phyloP scores from a whole-genome alignment of 2,113 vertebrate genomes.

The Lepus europaeus region DNA sequence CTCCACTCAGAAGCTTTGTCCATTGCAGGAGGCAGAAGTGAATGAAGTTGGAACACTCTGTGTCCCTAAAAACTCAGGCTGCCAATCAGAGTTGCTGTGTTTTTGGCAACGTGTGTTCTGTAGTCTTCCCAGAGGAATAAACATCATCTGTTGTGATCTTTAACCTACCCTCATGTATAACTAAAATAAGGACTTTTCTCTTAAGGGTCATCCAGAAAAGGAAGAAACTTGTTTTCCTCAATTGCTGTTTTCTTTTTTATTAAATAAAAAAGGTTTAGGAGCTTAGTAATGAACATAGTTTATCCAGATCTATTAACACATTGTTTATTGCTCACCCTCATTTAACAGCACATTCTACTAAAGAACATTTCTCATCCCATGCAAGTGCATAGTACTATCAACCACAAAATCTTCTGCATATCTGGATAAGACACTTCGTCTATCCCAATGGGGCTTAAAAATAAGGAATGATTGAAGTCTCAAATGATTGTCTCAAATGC shows the following conservation, averaged over 20 bases:
- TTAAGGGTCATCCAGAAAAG: not conserved
- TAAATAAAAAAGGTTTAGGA: not conserved
- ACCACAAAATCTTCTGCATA: not conserved
- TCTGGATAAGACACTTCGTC: not conserved
- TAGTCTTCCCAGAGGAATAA: not conserved
- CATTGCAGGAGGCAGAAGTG: not conserved
- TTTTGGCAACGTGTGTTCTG: not conserved
- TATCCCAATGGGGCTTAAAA: accelerated
- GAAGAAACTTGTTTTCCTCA: not conserved
- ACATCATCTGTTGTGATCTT: not conserved
- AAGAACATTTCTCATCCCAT: not conserved
- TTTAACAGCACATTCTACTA: not conserved
- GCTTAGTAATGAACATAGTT: not conserved
- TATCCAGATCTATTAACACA: not conserved
- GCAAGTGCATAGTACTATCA: not conserved
- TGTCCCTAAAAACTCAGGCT: not conserved
- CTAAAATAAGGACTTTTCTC: not conserved
- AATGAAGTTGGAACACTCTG: not conserved
- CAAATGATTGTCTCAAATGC: accelerated
- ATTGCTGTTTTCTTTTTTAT: not conserved
- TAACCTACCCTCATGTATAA: not conserved
- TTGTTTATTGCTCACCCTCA: not conserved
- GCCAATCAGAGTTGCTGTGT: not conserved
- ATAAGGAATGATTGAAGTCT: not conserved
- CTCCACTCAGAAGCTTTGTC: not conserved